Evolutionary conservation across 1,140 invertebrate genomes (phyloP).

Genomic region (Drosophila tsacasi): DNA sequence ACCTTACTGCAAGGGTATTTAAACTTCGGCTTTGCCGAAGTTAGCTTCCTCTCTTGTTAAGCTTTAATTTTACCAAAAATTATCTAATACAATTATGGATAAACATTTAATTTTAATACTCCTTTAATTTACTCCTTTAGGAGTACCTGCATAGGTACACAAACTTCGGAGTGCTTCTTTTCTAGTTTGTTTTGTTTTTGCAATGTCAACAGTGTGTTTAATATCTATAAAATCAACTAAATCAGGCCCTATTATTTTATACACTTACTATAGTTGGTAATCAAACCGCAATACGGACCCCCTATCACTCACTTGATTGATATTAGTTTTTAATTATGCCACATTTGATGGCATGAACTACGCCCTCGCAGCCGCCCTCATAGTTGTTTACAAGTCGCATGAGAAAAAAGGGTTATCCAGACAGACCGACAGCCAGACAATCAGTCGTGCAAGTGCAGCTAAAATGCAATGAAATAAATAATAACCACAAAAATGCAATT

Average conservation of each 20-base stretch:
- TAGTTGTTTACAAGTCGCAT: conserved; percentile 32
- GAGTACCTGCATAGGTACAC: too few species aligned
- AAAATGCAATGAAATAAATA: conserved; percentile 56
- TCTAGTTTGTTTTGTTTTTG: not conserved
- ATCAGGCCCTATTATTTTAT: conserved; percentile 34
- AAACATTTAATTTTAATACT: too few species aligned
- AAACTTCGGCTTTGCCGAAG: too few species aligned
- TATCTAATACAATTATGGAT: too few species aligned
- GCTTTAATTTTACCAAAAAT: too few species aligned
- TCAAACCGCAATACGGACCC: conserved; percentile 13
- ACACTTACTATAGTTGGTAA: conserved; percentile 26
- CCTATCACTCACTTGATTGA: conserved; percentile 6
- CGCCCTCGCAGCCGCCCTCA: not conserved
- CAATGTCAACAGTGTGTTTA: not conserved
- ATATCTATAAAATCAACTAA: conserved; percentile 21
- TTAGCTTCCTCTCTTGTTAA: too few species aligned
- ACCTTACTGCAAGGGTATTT: not conserved
- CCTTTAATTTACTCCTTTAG: too few species aligned
- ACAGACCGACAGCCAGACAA: not conserved
- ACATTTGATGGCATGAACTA: conserved; percentile 59
- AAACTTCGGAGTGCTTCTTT: not conserved
- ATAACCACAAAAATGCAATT: conserved; percentile 73
- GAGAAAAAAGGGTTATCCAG: conserved; percentile 3
- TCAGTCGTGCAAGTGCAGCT: conserved; percentile 27
- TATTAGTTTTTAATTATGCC: conserved; percentile 71